Evolutionary conservation across 2,113 vertebrate species (phyloP), one percentile per base, ranked within the genome.

Genomic region (Eudyptes chrysolophus): DNA sequence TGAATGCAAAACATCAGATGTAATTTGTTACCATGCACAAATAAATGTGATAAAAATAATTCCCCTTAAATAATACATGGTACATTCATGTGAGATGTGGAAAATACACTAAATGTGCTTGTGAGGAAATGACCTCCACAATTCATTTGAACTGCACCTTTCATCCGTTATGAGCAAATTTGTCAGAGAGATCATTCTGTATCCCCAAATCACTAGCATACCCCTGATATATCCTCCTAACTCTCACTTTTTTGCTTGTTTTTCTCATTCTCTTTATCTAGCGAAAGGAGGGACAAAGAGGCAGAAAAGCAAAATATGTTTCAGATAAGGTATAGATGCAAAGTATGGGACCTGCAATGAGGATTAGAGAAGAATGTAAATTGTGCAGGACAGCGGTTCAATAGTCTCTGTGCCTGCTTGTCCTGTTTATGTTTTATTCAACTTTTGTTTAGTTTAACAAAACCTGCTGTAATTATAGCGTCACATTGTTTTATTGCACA

Each of bases 381-480:
- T 22, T 84, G 70, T 89, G 51, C 42, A 74, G 89, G 26, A 71
- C 42, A 60, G 15, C 5, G 5, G 21, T 65, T 96, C 62, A 64
- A 13, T 38, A 12, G n/a, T 61, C 71, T 65, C 11, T 68, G 5
- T 80, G 58, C 34, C 61, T 76, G 42, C 83, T 72, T 74, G 54
- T 48, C 36, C 42, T 74, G 10, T 87, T 86, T 80, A 58, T 55
- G 40, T 80, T 61, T 61, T 72, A 25, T 87, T 90, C 55, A 22
- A 13, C 66, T 80, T 84, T 40, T 85, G 44, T 88, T 89, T 89
- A 86, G 71, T 30, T 81, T 92, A 89, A 68, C 52, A 90, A 74
- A 74, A 60, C 36, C 34, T 93, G 29, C 32, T 80, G 54, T 52
- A 82, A 80, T 61, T 89, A 20, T 36, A 85, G 18, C 26, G 65